Evolutionary conservation across 1,140 invertebrate genomes (phyloP), one percentile per base, ranked within the genome.

Genomic region (Pogonomyrmex californicus): DNA sequence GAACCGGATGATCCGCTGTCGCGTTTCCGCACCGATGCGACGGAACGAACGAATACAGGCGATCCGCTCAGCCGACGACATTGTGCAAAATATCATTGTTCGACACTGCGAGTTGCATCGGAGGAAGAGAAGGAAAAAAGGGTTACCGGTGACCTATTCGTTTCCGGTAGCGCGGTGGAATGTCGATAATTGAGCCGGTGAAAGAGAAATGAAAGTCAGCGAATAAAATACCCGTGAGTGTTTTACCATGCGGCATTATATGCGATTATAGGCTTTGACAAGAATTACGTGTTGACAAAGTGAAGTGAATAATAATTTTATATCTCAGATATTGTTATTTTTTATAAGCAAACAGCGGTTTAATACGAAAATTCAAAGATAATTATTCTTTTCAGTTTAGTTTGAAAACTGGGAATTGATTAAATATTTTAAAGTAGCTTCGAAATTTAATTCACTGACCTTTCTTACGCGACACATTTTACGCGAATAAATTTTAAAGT

Each of bases 51-150:
- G 87, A 91, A 91, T 58, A 71, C 81, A 76, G 75, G 58, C 86
- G 90, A 91, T 91, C 56, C 90, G 90, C 87, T 91, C 90, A 89
- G 71, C 81, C 90, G 90, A n/a, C 70, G 90, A 88, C 90, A 91
- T 91, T 91, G 90, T 91, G 71, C 60, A 70, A 88, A 87, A 91
- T 89, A 90, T 91, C 88, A 89, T 91, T 91, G 90, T 91, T 91
- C 77, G 86, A 89, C 68, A 78, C 41, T 47, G 77, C 7, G 76
- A 38, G 76, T 36, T 1, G 41, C 9, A 33, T 33, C 30, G 56
- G 65, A 23, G 47, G 63, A 6, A 82, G 66, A 47, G 73, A 17
- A 85, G 65, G 54, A 10, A 75, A 85, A 75, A 76, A 68, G 54
- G 75, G 73, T 58, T 56, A 75, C 17, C 76, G 62, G 75, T 89